Evolutionary conservation across 2,113 vertebrate genomes (phyloP).

Genomic region (Phrynosoma platyrhinos): DNA sequence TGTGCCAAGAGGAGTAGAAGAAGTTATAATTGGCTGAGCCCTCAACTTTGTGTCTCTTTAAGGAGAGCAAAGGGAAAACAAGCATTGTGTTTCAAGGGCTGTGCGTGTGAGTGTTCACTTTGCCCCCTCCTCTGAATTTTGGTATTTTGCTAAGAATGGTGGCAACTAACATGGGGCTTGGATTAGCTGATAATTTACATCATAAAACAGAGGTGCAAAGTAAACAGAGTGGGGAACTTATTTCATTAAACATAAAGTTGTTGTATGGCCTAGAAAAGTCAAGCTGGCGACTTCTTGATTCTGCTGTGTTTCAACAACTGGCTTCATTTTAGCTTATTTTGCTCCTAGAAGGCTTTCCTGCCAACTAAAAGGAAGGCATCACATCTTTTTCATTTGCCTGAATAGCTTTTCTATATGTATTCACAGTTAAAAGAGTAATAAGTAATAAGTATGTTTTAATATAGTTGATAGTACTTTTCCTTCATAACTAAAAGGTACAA

Average conservation of each 20-base stretch:
- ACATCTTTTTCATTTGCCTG: not conserved
- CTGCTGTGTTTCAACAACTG: conserved; percentile 14
- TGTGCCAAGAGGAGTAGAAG: not conserved
- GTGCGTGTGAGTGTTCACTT: not conserved
- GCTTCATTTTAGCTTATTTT: conserved; percentile 10
- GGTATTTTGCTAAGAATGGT: not conserved
- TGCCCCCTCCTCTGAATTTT: not conserved
- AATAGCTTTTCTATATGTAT: not conserved
- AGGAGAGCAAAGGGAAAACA: not conserved
- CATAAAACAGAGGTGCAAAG: not conserved
- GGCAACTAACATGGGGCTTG: not conserved
- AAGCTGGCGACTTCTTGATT: conserved; percentile 38
- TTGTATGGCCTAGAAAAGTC: conserved; percentile 49
- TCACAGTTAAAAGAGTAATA: conserved; percentile 44
- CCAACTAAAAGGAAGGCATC: conserved; percentile 14
- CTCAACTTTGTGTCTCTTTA: not conserved
- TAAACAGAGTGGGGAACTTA: not conserved
- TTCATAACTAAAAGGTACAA: conserved; percentile 43
- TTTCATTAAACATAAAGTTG: not conserved
- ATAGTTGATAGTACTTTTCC: conserved; percentile 46
- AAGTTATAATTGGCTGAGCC: conserved; percentile 11
- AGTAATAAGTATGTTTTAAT: conserved; percentile 28
- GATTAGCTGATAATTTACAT: not conserved
- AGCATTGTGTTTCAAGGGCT: not conserved
- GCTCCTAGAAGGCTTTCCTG: not conserved